Conservation (phyloP, 2,797 vertebrate species). For the Lagodon rhomboides region DNA sequence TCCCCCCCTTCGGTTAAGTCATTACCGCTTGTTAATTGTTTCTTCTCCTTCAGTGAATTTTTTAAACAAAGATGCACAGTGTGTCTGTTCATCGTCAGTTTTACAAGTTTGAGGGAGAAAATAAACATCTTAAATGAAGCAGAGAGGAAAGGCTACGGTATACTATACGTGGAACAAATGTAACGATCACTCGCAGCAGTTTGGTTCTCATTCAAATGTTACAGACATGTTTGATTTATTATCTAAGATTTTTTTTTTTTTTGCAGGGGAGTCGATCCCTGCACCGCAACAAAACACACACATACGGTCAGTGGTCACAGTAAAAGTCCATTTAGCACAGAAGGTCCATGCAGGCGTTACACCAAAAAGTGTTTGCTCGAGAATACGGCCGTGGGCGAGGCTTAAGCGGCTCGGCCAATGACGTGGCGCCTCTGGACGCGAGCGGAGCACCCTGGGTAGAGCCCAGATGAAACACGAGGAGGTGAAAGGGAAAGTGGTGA, state of each 20-base stretch:
- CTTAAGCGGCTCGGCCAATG: constrained; percentile 71
- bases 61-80: constrained; percentile 48
- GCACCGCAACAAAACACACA: constrained; percentile 49
- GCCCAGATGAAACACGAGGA: constrained; percentile 80
- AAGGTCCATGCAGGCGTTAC: constrained; percentile 65
- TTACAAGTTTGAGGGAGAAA: constrained; percentile 41
- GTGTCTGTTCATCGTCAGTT: constrained; percentile 58
- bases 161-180: constrained; percentile 13
- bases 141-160: constrained; percentile 27
- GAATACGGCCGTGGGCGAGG: constrained; percentile 70
- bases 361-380: constrained; percentile 71
- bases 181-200: constrained; percentile 7
- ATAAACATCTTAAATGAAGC: constrained; percentile 56
- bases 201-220: constrained; percentile 18
- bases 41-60: constrained; percentile 74
- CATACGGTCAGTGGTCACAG: constrained; percentile 38
- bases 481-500: constrained; percentile 84
- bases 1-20: constrained; percentile 55
- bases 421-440: constrained; percentile 65
- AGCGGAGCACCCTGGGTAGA: constrained; percentile 75
- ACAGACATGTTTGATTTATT: constrained; percentile 35
- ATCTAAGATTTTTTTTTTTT: constrained; percentile 37
- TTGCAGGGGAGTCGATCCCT: constrained; percentile 39
- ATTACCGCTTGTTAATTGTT: constrained; percentile 74
- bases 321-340: constrained; percentile 50